phyloP scores from a whole-genome alignment of 2,797 vertebrate genomes.

The Tenualosa thibaudeaui region DNA sequence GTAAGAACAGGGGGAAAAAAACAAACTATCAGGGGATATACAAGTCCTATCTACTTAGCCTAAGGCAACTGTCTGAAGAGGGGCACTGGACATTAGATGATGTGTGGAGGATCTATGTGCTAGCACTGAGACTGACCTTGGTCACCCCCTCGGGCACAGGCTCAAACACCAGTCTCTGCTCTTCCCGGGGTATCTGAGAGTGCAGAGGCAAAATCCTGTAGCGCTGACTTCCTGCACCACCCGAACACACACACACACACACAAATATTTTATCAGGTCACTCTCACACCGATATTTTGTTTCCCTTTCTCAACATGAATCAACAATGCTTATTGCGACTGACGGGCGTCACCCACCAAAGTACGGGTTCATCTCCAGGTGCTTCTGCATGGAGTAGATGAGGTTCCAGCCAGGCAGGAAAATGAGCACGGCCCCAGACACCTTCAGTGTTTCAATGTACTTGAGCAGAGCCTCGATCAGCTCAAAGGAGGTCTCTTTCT shows the following conservation, averaged over 20 bases:
- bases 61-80: neutral
- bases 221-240: slow-evolving; percentile 73
- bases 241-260: slow-evolving; percentile 20
- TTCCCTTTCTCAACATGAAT: neutral
- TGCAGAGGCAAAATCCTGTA: slow-evolving; percentile 91
- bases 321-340: too few species aligned
- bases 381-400: slow-evolving; percentile 93
- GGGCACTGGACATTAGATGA: neutral
- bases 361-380: slow-evolving; percentile 89
- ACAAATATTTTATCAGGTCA: neutral
- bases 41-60: neutral
- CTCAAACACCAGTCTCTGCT: slow-evolving; percentile 91
- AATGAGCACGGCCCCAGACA: slow-evolving; percentile 86
- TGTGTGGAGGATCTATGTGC: neutral
- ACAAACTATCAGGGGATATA: slow-evolving; percentile 13
- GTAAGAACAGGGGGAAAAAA: neutral
- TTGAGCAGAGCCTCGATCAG: slow-evolving; percentile 90
- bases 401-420: slow-evolving; percentile 98
- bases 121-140: slow-evolving; percentile 74
- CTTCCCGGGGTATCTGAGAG: slow-evolving; percentile 94
- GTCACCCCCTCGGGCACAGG: slow-evolving; percentile 81
- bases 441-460: slow-evolving; percentile 89
- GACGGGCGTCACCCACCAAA: slow-evolving; percentile 75
- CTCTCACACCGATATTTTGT: neutral
- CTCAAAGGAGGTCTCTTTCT: slow-evolving; percentile 94